These are phyloP conservation scores for Diaprepes abbreviatus DNA, from an alignment of 2,888 invertebrate genomes.

Conservation along the genomic window DNA sequence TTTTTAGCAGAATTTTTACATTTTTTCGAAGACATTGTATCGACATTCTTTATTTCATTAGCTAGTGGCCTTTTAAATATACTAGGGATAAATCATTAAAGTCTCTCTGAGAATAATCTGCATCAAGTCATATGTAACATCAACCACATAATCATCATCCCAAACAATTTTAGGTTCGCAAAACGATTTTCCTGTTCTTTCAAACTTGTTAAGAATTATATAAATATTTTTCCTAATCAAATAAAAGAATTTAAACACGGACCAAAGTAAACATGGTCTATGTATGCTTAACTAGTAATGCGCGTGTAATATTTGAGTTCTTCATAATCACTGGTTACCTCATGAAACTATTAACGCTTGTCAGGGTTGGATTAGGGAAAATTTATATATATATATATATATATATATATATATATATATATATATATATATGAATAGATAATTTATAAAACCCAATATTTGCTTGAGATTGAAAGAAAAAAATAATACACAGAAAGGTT, in stretches of 20 bases:
- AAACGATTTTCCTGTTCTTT: slow-evolving; percentile 31
- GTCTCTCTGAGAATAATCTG: not conserved
- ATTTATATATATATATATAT: too few relatives aligned
- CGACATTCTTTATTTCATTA: too few relatives aligned
- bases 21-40: too few relatives aligned
- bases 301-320: slow-evolving; percentile 52
- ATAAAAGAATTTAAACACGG: slow-evolving; percentile 23
- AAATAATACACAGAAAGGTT: too few relatives aligned
- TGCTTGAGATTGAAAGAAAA: too few relatives aligned
- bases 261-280: slow-evolving; percentile 24
- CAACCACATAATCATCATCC: slow-evolving; percentile 24
- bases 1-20: too few relatives aligned
- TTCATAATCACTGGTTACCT: slow-evolving; percentile 53
- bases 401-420: too few relatives aligned
- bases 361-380: slow-evolving; percentile 16
- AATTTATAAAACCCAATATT: too few relatives aligned
- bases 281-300: slow-evolving; percentile 23
- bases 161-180: slow-evolving; percentile 14
- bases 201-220: slow-evolving; percentile 25
- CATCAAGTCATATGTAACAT: slow-evolving; percentile 3
- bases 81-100: too few relatives aligned
- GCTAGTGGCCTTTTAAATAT: too few relatives aligned
- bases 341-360: slow-evolving; percentile 35
- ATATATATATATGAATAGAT: too few relatives aligned
- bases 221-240: slow-evolving; percentile 30